Percentiles rank a stretch among this genome's conserved stretches.
These are phyloP conservation scores for Bugulina stolonifera DNA, from an alignment of 2,888 invertebrate genomes.

Conservation along the genomic window DNA sequence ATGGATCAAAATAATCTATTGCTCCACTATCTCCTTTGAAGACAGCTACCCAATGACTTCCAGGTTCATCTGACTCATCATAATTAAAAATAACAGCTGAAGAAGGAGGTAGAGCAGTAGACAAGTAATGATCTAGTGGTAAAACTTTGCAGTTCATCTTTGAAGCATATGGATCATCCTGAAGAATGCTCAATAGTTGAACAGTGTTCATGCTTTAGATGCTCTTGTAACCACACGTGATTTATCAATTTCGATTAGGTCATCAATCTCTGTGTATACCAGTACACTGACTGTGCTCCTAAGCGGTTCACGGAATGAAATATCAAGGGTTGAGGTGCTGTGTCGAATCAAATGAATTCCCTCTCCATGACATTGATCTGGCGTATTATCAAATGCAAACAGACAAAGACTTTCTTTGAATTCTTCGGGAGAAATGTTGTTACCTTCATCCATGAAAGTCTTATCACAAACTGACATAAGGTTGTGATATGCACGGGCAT, in stretches of 20 bases:
- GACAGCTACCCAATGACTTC: neutral
- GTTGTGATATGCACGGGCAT: neutral
- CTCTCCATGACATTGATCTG: neutral
- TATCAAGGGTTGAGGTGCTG: neutral
- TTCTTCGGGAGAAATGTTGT: neutral
- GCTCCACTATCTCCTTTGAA: neutral
- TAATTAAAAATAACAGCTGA: neutral
- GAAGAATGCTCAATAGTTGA: neutral
- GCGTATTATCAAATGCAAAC: neutral
- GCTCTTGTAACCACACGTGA: neutral
- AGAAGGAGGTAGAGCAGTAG: neutral
- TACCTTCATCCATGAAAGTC: neutral
- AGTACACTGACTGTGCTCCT: neutral
- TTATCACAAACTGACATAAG: neutral
- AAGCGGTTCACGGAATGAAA: neutral
- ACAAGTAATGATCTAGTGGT: neutral
- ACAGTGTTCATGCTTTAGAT: neutral
- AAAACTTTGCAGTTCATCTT: neutral
- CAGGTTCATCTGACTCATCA: neutral
- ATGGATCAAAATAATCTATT: neutral
- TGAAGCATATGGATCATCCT: neutral
- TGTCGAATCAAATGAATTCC: neutral
- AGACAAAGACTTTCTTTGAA: neutral
- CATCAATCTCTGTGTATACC: neutral
- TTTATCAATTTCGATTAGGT: neutral